These are phyloP conservation scores for Mellivora capensis DNA, from an alignment of 2,113 vertebrate genomes.

Conservation along the genomic window DNA sequence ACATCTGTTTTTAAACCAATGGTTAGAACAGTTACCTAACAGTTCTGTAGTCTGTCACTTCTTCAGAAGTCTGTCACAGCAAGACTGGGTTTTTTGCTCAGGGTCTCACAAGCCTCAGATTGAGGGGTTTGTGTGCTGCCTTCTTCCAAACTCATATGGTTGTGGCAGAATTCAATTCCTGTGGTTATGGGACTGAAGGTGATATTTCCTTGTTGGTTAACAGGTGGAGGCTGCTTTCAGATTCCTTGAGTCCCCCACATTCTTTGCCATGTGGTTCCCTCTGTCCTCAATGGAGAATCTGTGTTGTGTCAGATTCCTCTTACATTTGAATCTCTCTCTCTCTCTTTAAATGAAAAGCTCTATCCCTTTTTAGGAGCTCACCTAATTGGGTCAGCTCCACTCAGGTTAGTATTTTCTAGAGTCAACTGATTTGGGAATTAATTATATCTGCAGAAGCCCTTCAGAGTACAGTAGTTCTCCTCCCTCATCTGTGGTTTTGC, in stretches of 20 bases:
- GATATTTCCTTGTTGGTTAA: neutral
- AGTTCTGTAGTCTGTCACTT: neutral
- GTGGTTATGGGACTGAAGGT: neutral
- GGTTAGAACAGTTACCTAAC: neutral
- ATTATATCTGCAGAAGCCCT: neutral
- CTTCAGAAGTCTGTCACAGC: neutral
- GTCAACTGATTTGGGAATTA: neutral
- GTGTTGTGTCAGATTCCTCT: neutral
- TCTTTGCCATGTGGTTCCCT: neutral
- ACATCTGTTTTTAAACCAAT: neutral
- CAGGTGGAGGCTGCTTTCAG: neutral
- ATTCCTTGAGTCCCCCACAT: neutral
- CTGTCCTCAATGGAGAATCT: neutral
- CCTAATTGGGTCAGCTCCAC: neutral
- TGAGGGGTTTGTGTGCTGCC: neutral
- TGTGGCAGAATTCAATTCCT: neutral
- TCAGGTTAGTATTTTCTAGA: neutral
- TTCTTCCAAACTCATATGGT: neutral
- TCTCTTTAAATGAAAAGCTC: neutral
- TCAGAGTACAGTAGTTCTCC: neutral
- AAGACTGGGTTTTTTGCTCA: neutral
- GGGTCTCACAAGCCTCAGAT: neutral
- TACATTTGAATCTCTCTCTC: neutral
- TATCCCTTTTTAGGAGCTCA: neutral
- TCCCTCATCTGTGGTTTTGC: neutral